phyloP scores from a whole-genome alignment of 2,797 vertebrate species.

The Masticophis lateralis region DNA sequence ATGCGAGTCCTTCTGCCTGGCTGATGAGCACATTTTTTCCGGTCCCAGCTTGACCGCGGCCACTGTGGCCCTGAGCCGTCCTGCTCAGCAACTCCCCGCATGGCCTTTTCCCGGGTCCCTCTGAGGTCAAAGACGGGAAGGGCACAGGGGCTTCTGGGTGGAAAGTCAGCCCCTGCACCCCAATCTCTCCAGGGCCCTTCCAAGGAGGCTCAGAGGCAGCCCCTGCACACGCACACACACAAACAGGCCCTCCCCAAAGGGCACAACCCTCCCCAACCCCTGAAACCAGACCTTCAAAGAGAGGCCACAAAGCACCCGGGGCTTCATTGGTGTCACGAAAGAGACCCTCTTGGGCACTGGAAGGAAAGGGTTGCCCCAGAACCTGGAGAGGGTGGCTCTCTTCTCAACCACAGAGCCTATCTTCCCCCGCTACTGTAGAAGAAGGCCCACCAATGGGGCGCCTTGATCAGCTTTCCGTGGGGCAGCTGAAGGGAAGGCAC shows the following conservation, averaged over 20 bases:
- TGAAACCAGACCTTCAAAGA: too few relatives aligned
- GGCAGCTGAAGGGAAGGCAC: not conserved
- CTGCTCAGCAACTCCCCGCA: constrained; percentile 31
- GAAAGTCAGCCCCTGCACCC: accelerated
- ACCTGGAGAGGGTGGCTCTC: not conserved
- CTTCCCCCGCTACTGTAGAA: not conserved
- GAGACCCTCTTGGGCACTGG: not conserved
- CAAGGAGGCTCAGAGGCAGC: not conserved
- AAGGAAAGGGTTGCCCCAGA: too few relatives aligned
- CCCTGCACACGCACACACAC: too few relatives aligned
- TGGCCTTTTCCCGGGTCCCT: constrained; percentile 42
- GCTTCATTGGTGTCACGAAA: not conserved
- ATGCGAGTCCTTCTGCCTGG: constrained; percentile 72
- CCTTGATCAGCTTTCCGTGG: not conserved
- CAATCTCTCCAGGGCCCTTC: not conserved
- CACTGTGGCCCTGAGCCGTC: constrained; percentile 31
- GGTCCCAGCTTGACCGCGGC: constrained; percentile 54
- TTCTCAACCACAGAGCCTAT: not conserved
- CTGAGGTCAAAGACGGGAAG: not conserved
- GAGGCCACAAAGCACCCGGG: too few relatives aligned
- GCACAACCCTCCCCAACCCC: not conserved
- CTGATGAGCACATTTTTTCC: constrained; percentile 61
- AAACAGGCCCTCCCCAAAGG: not conserved
- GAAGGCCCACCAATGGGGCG: not conserved
- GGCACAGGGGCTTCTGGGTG: not conserved